Evolutionary conservation across 2,113 vertebrate species (phyloP).

Genomic region (Strix aluco): DNA sequence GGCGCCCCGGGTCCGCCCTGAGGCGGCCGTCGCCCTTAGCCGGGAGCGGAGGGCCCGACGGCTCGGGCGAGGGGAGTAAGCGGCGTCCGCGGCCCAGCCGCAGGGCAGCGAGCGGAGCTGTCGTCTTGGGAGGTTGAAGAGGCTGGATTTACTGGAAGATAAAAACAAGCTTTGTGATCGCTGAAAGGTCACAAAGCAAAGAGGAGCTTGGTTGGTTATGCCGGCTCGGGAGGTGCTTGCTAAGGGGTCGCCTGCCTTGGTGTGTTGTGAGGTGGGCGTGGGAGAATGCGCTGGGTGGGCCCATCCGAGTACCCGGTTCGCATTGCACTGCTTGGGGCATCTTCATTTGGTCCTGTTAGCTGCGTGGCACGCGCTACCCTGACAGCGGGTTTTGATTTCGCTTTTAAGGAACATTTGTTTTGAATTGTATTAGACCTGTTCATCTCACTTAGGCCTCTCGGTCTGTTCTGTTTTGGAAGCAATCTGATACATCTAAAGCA

Average conservation of each 20-base stretch:
- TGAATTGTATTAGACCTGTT: not conserved
- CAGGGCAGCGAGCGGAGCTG: not conserved
- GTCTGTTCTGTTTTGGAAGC: not conserved
- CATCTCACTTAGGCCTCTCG: not conserved
- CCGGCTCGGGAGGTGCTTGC: not conserved
- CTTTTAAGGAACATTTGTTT: not conserved
- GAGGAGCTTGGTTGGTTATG: too few species aligned
- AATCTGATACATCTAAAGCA: not conserved
- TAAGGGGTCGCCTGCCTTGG: too few species aligned
- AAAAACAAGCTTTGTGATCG: too few species aligned
- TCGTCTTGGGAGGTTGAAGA: not conserved
- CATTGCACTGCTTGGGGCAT: fast-evolving
- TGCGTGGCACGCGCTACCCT: fast-evolving
- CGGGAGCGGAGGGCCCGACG: too few species aligned
- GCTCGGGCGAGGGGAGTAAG: too few species aligned
- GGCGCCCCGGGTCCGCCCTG: too few species aligned
- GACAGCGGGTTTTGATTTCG: fast-evolving
- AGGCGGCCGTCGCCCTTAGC: not conserved
- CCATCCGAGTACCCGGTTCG: fast-evolving
- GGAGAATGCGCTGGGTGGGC: not conserved
- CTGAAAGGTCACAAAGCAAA: not conserved
- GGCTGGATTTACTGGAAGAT: not conserved
- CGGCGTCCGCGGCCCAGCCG: not conserved
- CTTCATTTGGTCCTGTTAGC: fast-evolving
- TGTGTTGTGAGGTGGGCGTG: not conserved